Evolutionary conservation across 2,797 vertebrate genomes (phyloP), one percentile per base, ranked within the genome.

Genomic region (Poecilia velifera): DNA sequence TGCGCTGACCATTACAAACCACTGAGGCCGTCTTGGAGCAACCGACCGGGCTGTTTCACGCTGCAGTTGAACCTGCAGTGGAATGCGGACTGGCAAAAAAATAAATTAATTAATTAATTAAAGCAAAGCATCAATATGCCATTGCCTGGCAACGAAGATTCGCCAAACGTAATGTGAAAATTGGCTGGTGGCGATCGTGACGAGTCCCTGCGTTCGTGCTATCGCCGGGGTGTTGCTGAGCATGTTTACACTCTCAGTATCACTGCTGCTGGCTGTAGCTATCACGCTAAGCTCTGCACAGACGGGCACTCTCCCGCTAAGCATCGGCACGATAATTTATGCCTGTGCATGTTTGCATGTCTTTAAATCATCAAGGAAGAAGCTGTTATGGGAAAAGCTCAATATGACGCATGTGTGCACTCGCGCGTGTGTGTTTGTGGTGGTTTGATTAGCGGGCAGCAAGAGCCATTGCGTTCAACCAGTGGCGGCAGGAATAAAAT

Each of bases 131-230:
- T 88, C 53, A 75, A 82, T 90, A 84, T 76, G 82, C 84, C 76
- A 93, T 90, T 89, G 90, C 90, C 92, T 90, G 91, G 91, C 92
- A 94, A 94, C 90, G 83, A 90, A 83, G 81, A 86, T 70, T 88
- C 13, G 46, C 82, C 51, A 18, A 34, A 74, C 81, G 64, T 82
- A 74, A 90, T 85, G 86, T 88, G 86, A 87, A 88, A 86, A 90
- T 84, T 88, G 86, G 83, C 88, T 89, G 82, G 86, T 78, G 78
- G 85, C 79, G 68, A 79, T 89, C n/a, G 59, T 84, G 82, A 89
- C 87, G 84, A 87, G 85, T 82, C 84, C 84, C 78, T 82, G 64
- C 87, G 84, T 88, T 90, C 87, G 86, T 82, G 90, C 84, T 74
- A 87, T 84, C 86, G 76, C 86, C 41, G 77, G 90, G 82, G 88